Evolutionary conservation across 2,797 vertebrate genomes (phyloP), one percentile per base, ranked within the genome.

Genomic region (Hybognathus amarus): DNA sequence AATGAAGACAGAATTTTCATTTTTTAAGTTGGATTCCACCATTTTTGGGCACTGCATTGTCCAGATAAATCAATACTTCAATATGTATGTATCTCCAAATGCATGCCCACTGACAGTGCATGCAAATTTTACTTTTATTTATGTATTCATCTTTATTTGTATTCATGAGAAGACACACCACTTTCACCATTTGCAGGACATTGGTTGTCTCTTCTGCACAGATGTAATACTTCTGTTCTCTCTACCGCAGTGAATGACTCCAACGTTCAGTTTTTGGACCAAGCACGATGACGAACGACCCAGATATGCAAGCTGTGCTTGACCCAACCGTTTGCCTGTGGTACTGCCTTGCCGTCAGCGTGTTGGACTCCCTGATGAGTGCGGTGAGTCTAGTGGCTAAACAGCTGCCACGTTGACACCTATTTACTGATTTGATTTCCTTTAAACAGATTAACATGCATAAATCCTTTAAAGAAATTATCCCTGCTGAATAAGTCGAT

Each of bases 221-320:
- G 33, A 63, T 73, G 24, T 69, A 27, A 67, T 83, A 45, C 11
- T 24, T 77, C n/a, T 85, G 15, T 85, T n/a, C 61, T 64, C 74
- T 89, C 33, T 88, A 93, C 94, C 87, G 89, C 92, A 99, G 98
- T 99, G 91, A 99, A 99, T 17, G 98, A 99, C 94, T 98, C 98
- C 88, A 99, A 99, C 59, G 98, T 99, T 96, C 98, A 99, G 94
- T 99, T 99, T 95, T 92, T 99, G 97, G 98, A 99, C 97, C 98
- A 99, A 96, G 98, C n/a, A 99, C 3, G 98, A 99, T 5, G 98
- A 99, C 1, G 98, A n/a, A 99, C 81, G 98, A 99, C 90, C 98
- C 98, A 0, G 98, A 99, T 92, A 99, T 98, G 10, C n/a, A 98
- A 99, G 94, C 93, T 99, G 91, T 99, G 99, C 92, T 96, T 99